phyloP scores from a whole-genome alignment of 2,888 invertebrate genomes.

The Eupelmus urozonus region DNA sequence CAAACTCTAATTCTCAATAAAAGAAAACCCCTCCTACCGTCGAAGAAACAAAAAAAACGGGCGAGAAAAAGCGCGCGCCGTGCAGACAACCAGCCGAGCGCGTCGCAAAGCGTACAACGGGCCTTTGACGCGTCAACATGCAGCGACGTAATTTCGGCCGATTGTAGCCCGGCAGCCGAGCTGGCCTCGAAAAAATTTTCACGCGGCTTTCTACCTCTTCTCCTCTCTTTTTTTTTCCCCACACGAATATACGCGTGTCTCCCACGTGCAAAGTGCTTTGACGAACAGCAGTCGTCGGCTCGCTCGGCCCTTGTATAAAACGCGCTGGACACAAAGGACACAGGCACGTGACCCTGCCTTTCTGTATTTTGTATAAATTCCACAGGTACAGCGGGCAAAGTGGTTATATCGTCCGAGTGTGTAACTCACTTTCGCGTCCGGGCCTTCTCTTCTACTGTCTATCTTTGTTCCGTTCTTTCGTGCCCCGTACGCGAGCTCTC shows the following conservation, averaged over 20 bases:
- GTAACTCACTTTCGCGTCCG: constrained; percentile 33
- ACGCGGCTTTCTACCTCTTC: not conserved
- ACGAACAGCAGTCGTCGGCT: constrained; percentile 16
- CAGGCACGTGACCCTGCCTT: constrained; percentile 15
- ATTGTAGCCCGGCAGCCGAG: constrained; percentile 3
- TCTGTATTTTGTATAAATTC: constrained; percentile 31
- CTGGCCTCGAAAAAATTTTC: constrained; percentile 18
- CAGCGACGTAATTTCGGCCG: constrained; percentile 38
- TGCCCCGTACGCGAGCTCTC: not conserved
- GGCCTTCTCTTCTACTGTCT: not conserved
- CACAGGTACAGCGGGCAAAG: constrained; percentile 2
- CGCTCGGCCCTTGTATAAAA: constrained; percentile 28
- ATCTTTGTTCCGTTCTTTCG: not conserved
- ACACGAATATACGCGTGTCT: not conserved
- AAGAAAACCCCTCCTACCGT: no score
- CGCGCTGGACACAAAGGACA: constrained; percentile 29
- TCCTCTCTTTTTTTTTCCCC: not conserved
- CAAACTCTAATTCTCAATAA: no score
- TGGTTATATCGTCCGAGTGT: constrained; percentile 17
- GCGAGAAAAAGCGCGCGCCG: not conserved
- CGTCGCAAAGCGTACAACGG: constrained; percentile 23
- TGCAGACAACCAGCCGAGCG: no score
- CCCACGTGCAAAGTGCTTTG: constrained; percentile 38
- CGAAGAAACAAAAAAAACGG: constrained; percentile 4
- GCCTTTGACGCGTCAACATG: constrained; percentile 31